phyloP scores from a whole-genome alignment of 2,113 vertebrate species.

The Rhombomys opimus region DNA sequence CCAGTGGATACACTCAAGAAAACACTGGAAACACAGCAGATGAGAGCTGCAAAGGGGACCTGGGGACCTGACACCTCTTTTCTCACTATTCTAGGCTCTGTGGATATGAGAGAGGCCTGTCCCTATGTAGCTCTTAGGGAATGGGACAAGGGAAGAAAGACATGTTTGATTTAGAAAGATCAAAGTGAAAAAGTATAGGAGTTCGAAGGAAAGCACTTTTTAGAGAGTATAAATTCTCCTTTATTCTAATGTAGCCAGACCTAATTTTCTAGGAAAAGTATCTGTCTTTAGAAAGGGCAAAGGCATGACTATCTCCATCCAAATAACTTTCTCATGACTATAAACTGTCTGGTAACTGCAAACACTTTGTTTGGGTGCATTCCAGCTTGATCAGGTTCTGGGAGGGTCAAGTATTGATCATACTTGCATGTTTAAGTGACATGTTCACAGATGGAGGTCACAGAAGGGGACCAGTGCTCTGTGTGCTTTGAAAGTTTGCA shows the following conservation, averaged over 20 bases:
- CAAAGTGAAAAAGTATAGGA: conserved; percentile 8
- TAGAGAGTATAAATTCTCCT: conserved; percentile 1
- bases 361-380: conserved; percentile 5
- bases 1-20: background rate
- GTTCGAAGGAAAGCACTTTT: conserved; percentile 52
- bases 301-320: conserved; percentile 20
- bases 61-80: background rate
- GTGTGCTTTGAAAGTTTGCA: background rate
- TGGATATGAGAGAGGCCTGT: background rate
- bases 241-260: conserved; percentile 28
- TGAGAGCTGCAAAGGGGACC: background rate
- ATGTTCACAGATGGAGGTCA: background rate
- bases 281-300: conserved; percentile 53
- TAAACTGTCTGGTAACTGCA: background rate
- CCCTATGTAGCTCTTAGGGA: background rate
- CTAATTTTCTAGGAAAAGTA: conserved; percentile 59
- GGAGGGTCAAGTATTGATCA: conserved; percentile 55
- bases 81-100: background rate
- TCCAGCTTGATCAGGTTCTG: conserved; percentile 12
- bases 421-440: background rate
- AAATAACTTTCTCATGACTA: conserved; percentile 14
- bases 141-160: background rate
- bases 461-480: background rate
- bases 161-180: conserved; percentile 57
- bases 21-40: background rate